Base-by-base conservation (phyloP, 2,888 invertebrate species). In the Spatulosminthurus flaviceps region DNA sequence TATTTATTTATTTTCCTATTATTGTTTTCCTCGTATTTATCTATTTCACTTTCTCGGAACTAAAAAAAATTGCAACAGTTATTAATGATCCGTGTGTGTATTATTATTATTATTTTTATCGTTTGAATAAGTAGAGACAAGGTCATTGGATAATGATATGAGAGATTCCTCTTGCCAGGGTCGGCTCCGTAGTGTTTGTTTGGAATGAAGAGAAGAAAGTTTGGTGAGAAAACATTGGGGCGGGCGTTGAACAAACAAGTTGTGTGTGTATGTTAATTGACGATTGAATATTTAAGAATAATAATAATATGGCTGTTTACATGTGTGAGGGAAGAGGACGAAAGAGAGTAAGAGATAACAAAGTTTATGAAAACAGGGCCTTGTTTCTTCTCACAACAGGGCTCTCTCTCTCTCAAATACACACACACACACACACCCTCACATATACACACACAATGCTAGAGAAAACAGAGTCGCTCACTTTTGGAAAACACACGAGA, bases 321-420 rank as follows among this genome's bases (percentile, higher is more conserved):
- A 74, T 2, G 42, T 42, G 70, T 21, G 70, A 71, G 70, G 66
- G 16, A 19, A 64, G 64, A 64, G 21, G 64, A 72, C 64, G 66
- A 73, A 74, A 72, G 75, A 80, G 78, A 67, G 76, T 77, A 74
- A 81, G 78, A 76, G 78, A 80, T 75, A 78, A 80, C 78, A 79
- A 89, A 89, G 89, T 89, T 88, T 89, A 89, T 89, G 88, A 90
- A 90, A 89, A 90, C 89, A 90, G 85, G 85, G 87, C 86, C 87
- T 87, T 88, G 88, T 88, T 89, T 88, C 88, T 89, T 89, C 88
- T 88, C 88, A 84, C 84, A 84, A 84, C 85, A 84, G 83, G 83
- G 81, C 80, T 83, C 83, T 67, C 29, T 24, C n/a, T n/a, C 61
- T 61, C n/a, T n/a, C n/a, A n/a, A n/a, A n/a, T n/a, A n/a, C n/a